Evolutionary conservation across 1,140 invertebrate genomes (phyloP), one percentile per base, ranked within the genome.

Genomic region (Solenopsis invicta): DNA sequence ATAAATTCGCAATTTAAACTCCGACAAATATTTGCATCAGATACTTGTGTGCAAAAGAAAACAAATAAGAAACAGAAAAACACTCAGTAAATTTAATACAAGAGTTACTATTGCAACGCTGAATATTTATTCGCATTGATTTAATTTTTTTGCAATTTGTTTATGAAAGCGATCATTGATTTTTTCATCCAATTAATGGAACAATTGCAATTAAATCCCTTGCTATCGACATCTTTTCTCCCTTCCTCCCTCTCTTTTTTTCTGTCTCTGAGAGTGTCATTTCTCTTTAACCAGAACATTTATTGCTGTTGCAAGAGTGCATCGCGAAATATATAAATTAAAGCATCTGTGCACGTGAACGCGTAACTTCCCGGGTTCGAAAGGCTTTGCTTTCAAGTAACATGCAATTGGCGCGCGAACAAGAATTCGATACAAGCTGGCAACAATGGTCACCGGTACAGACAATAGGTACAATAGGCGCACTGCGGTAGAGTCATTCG

Each of bases 391-490:
- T 82, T 34, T 48, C 54, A 24, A 45, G 41, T 61, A 61, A 34
- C 18, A 9, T 75, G 80, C 69, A 75, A 84, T 62, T 62, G 80
- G 29, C 69, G 67, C 45, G 29, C 67, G n/a, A 75, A 48, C 45
- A 84, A 84, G 80, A 84, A 75, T 84, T 75, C 80, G 45, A 72
- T 56, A 37, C 41, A 16, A 72, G 56, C 24, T 18, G n/a, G 18
- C 10, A 18, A 74, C 81, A 75, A 88, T 88, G 29, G 59, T 4
- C 34, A n/a, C 8, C 21, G 41, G 0, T 16, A 29, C n/a, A 75
- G 50, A 88, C 59, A 75, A 89, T 56, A 29, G 12, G 12, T 6
- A 89, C 87, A 88, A 89, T 78, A 24, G 41, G 29, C 41, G 18
- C 45, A 67, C 8, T 21, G 74, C 82, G 52, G 29, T 13, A n/a